These are phyloP conservation scores for Polypedilum vanderplanki DNA, from an alignment of 1,140 invertebrate genomes.

Conservation along the genomic window DNA sequence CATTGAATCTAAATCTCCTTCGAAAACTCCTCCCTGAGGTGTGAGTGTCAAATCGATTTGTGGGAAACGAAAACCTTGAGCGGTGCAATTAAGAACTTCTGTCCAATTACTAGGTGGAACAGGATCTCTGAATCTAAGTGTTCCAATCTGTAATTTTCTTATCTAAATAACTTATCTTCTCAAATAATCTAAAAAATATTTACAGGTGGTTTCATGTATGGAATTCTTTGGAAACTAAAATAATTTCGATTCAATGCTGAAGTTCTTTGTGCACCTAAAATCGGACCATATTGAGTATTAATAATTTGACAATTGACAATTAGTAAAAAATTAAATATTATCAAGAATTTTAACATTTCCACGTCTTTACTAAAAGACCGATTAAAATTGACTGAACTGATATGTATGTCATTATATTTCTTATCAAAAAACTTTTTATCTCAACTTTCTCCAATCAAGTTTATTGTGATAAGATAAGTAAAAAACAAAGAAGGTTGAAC, in stretches of 20 bases:
- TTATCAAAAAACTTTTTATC: no score
- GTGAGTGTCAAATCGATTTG: background rate
- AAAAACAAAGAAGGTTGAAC: no score
- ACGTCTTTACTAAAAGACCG: background rate
- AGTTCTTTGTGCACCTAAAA: background rate
- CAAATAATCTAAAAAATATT: background rate
- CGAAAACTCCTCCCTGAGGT: background rate
- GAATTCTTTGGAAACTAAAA: slow-evolving; percentile 10
- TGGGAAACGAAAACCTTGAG: background rate
- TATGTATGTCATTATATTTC: no score
- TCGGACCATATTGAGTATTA: background rate
- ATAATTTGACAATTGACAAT: background rate
- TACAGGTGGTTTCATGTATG: slow-evolving; percentile 16
- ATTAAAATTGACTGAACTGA: no score
- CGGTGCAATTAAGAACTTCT: background rate
- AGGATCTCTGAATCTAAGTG: background rate
- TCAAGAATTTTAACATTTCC: background rate
- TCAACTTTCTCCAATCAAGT: no score
- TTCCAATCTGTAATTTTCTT: background rate
- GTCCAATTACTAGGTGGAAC: background rate
- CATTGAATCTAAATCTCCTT: slow-evolving; percentile 1
- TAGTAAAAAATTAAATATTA: background rate
- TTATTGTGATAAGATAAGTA: no score
- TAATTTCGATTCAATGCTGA: background rate
- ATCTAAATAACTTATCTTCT: background rate